Percentiles rank a stretch among this genome's conserved stretches.
phyloP scores from a whole-genome alignment of 2,888 invertebrate species.

The Troides helena region DNA sequence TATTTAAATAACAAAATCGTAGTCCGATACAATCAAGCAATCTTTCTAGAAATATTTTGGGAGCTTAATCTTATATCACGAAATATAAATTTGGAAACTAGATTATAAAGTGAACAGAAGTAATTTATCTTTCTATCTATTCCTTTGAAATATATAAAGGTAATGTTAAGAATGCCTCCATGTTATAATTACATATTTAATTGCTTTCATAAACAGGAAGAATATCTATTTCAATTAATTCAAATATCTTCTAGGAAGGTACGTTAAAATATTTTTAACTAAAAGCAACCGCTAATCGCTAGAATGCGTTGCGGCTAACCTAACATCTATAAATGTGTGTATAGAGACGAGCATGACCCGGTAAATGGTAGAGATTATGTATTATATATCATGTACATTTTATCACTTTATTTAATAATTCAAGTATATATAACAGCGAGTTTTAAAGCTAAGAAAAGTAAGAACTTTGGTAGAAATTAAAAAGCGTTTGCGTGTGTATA shows the following conservation, averaged over 20 bases:
- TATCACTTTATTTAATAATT: background rate
- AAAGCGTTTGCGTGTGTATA: too few relatives aligned
- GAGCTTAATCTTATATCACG: too few relatives aligned
- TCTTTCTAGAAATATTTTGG: too few relatives aligned
- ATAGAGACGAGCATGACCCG: conserved; percentile 1
- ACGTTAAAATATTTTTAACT: conserved; percentile 1
- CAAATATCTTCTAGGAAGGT: background rate
- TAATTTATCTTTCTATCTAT: too few relatives aligned
- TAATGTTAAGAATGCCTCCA: too few relatives aligned
- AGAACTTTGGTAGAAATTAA: too few relatives aligned
- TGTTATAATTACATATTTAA: too few relatives aligned
- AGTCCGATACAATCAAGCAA: too few relatives aligned
- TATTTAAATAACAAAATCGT: too few relatives aligned
- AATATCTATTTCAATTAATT: conserved; percentile 2
- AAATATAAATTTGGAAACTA: too few relatives aligned
- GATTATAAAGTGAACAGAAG: too few relatives aligned
- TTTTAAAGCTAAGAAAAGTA: background rate
- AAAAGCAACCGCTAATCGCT: background rate
- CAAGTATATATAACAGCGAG: background rate
- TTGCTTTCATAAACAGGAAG: background rate
- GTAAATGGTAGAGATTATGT: background rate
- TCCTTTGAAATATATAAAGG: too few relatives aligned
- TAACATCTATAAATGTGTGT: background rate
- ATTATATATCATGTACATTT: background rate
- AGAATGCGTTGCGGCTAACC: conserved; percentile 4